Conservation (phyloP, 2,797 vertebrate genomes). For the Eidolon dupreanum region DNA sequence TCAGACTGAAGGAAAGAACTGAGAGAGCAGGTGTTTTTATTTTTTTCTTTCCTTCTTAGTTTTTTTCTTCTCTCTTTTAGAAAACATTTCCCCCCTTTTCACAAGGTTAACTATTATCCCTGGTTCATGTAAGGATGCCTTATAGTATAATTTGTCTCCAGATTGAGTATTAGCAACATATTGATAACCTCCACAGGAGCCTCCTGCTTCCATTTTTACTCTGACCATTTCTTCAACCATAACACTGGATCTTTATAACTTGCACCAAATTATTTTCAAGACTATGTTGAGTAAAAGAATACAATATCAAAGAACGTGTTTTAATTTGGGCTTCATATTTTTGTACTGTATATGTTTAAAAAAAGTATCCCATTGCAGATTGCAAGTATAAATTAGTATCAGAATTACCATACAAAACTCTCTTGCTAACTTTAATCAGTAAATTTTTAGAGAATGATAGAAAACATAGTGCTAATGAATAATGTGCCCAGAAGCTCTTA, state of each 20-base stretch:
- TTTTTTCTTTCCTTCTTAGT: not conserved
- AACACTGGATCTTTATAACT: not conserved
- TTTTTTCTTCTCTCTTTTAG: not conserved
- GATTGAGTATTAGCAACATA: not conserved
- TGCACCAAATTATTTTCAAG: slow-evolving; percentile 19
- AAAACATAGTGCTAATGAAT: slow-evolving; percentile 68
- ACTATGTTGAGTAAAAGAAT: not conserved
- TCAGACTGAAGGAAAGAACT: not conserved
- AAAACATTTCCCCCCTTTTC: not conserved
- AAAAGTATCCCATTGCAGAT: slow-evolving; percentile 54
- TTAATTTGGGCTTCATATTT: slow-evolving; percentile 54
- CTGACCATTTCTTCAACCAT: not conserved
- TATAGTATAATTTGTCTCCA: not conserved
- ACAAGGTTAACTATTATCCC: not conserved
- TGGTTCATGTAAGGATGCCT: not conserved
- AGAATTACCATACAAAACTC: slow-evolving; percentile 61
- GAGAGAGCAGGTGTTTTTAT: not conserved
- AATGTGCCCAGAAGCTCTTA: slow-evolving; percentile 65
- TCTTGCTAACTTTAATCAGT: slow-evolving; percentile 65
- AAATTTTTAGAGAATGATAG: slow-evolving; percentile 61
- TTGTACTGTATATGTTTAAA: slow-evolving; percentile 2
- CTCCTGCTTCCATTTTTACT: not conserved
- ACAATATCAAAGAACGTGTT: not conserved
- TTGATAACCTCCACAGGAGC: not conserved
- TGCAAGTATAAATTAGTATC: slow-evolving; percentile 64